Conservation (phyloP, 2,797 vertebrate species). For the Malacoctenus gilli region DNA sequence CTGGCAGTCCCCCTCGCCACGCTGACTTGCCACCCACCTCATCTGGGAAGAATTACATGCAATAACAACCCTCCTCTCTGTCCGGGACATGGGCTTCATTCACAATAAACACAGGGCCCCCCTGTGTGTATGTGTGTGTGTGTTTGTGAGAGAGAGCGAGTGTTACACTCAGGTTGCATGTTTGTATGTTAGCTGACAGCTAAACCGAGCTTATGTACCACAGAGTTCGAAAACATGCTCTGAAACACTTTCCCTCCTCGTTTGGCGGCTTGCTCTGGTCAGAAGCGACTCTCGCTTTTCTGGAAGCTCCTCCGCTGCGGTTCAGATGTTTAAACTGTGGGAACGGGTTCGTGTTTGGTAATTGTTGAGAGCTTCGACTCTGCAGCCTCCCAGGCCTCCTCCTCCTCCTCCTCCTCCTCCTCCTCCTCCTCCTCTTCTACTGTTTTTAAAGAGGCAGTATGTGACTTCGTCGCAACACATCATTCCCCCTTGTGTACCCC, state of each 20-base stretch:
- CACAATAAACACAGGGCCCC: slow-evolving; percentile 71
- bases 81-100: slow-evolving; percentile 50
- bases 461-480: no score
- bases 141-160: no score
- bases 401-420: no score
- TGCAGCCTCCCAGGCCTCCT: no score
- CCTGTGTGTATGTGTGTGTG: no score
- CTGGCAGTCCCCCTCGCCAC: slow-evolving; percentile 32
- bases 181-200: slow-evolving; percentile 45
- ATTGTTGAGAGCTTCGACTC: slow-evolving; percentile 3
- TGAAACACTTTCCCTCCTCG: neutral
- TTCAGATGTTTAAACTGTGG: slow-evolving; percentile 19
- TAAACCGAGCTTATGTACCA: slow-evolving; percentile 20
- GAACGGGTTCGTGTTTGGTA: slow-evolving; percentile 18
- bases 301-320: slow-evolving; percentile 9
- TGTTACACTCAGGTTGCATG: slow-evolving; percentile 43
- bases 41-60: slow-evolving; percentile 75
- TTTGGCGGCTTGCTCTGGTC: neutral
- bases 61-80: slow-evolving; percentile 63
- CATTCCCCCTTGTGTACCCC: no score
- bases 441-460: no score
- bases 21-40: slow-evolving; percentile 63
- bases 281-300: slow-evolving; percentile 11
- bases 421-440: no score
- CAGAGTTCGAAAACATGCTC: slow-evolving; percentile 12